A percentile compares a stretch with the other conserved stretches of the same genome.
Conservation (phyloP, 2,888 invertebrate genomes). For the Chaetoderma sp. region DNA sequence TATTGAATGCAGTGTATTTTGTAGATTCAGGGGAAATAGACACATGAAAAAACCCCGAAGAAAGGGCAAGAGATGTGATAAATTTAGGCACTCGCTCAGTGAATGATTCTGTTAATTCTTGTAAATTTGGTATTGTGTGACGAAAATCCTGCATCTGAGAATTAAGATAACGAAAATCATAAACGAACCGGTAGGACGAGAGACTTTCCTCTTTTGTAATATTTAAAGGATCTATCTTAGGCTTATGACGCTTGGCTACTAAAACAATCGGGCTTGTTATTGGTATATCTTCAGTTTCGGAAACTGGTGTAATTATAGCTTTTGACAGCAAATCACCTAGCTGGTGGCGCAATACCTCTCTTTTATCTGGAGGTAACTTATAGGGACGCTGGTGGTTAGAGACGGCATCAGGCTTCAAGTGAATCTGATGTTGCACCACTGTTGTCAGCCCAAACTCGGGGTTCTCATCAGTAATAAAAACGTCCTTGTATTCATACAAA, state of each 20-base stretch:
- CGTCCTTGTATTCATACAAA: neutral
- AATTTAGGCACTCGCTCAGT: neutral
- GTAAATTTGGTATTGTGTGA: slow-evolving; percentile 6
- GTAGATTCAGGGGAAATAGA: neutral
- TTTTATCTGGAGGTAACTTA: neutral
- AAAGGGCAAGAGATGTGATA: slow-evolving; percentile 4
- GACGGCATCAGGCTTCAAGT: neutral
- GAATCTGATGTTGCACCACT: slow-evolving; percentile 1
- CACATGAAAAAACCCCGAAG: slow-evolving; percentile 18
- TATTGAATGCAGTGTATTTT: neutral
- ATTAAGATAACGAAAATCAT: slow-evolving; percentile 13
- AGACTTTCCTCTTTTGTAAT: neutral
- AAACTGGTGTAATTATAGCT: slow-evolving; percentile 2
- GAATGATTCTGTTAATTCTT: slow-evolving; percentile 7
- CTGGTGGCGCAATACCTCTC: slow-evolving; percentile 8
- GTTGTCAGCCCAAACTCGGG: neutral
- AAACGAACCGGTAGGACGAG: neutral
- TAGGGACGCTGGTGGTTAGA: slow-evolving; percentile 2
- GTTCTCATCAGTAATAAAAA: slow-evolving; percentile 11
- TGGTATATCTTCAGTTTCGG: slow-evolving; percentile 4
- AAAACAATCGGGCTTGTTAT: slow-evolving; percentile 4
- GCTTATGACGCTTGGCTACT: slow-evolving; percentile 1
- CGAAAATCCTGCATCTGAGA: slow-evolving; percentile 2
- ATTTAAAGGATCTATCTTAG: too few species aligned
- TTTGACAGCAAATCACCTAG: slow-evolving; percentile 5